Base-by-base conservation (phyloP, 2,888 invertebrate species). In the Cancer borealis region DNA sequence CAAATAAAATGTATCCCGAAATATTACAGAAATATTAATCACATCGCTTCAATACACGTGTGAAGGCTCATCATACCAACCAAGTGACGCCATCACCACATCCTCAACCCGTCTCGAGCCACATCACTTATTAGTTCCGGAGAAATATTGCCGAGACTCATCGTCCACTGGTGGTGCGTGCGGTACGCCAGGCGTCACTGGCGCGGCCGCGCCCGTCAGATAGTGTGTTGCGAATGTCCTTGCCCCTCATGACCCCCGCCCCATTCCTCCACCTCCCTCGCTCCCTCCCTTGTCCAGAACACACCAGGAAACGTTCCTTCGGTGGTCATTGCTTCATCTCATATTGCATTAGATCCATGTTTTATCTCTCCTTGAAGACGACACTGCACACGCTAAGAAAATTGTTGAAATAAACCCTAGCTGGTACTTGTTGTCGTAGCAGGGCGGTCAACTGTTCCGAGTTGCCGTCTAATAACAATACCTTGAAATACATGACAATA, bases 401-500 rank as follows among this genome's bases (percentile, higher is more conserved):
- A 84, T 14, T 39, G 84, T 1, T 14, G 39, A 30, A 30, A 39
- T 66, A 84, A 84, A 84, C 84, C 10, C 84, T 84, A 84, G 39
- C 39, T n/a, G 84, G 39, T 84, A 84, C 84, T 84, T 84, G 84
- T 5, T 26, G 26, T 10, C 3, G 14, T 3, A 14, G 14, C 84
- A 84, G 84, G 84, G 12, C 10, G 84, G 84, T 84, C 39, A 84
- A 84, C 84, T 84, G 39, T 84, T 84, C 84, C 39, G 79, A 79
- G 30, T 79, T 21, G 30, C 39, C 17, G 84, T 39, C 39, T 84
- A 8, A 17, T 84, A 39, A 84, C 39, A 39, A 39, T 39, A 84
- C 84, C 39, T 30, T 39, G 1, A n/a, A 26, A 26, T 8, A 79
- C 73, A 79, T n/a, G 26, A 26, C 10, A 26, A 1, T 26, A 8